Conservation (phyloP, 2,797 vertebrate genomes). For the Jordanella pulchra region DNA sequence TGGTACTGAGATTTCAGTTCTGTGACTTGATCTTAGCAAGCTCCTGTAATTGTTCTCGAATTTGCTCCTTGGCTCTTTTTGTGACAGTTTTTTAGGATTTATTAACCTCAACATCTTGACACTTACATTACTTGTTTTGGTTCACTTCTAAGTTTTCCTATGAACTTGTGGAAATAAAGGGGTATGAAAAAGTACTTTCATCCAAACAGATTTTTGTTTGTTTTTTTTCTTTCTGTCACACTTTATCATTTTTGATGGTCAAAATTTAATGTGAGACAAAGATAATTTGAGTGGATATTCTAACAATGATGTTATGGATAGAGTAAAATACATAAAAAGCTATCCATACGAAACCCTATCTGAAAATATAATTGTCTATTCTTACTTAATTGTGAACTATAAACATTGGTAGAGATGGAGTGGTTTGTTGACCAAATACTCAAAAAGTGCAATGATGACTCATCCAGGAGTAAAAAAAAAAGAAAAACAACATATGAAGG, state of each 20-base stretch:
- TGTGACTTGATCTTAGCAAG: conserved; percentile 36
- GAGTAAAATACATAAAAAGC: not conserved
- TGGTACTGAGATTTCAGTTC: conserved; percentile 30
- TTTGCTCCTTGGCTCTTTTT: conserved; percentile 24
- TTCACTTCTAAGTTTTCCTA: conserved; percentile 56
- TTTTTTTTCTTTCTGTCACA: not conserved
- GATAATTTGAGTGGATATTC: not conserved
- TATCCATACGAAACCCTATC: too few species aligned
- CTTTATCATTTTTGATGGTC: not conserved
- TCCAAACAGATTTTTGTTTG: too few species aligned
- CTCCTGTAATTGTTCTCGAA: conserved; percentile 43
- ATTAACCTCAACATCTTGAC: conserved; percentile 35
- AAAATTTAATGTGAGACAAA: not conserved
- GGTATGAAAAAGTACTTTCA: not conserved
- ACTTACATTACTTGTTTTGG: conserved; percentile 57
- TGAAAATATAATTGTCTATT: not conserved
- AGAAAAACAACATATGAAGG: not conserved
- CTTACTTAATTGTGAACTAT: not conserved
- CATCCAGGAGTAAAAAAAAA: not conserved
- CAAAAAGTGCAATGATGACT: not conserved
- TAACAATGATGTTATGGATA: not conserved
- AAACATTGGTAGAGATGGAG: not conserved
- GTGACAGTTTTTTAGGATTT: conserved; percentile 23
- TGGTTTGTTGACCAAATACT: not conserved
- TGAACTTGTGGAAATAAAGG: conserved; percentile 36